A percentile compares a stretch with the other conserved stretches of the same genome.
phyloP scores from a whole-genome alignment of 2,797 vertebrate genomes.

The Sebastes vulpes region DNA sequence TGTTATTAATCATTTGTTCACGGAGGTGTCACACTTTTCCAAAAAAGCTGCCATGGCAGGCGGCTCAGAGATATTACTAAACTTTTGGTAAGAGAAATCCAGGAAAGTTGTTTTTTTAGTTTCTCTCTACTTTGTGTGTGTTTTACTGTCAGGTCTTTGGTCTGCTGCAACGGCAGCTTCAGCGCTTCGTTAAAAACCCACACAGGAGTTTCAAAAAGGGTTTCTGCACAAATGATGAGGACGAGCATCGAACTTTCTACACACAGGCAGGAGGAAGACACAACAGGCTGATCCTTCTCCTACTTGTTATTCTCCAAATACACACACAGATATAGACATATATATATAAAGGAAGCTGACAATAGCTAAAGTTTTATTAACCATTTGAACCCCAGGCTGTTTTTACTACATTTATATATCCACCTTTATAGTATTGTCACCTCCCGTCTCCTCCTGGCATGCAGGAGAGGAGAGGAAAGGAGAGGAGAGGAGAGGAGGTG shows the following conservation, averaged over 20 bases:
- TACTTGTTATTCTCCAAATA: background rate
- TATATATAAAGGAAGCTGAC: background rate
- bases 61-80: background rate
- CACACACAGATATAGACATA: background rate
- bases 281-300: too few relatives aligned
- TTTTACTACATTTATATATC: too few relatives aligned
- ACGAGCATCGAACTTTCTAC: too few relatives aligned
- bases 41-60: background rate
- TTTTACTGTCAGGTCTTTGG: background rate
- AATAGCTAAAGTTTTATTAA: too few relatives aligned
- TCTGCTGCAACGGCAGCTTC: background rate
- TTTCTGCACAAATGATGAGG: background rate
- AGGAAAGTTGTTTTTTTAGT: background rate
- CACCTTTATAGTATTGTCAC: too few relatives aligned
- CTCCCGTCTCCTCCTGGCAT: too few relatives aligned
- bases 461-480: too few relatives aligned
- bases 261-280: too few relatives aligned
- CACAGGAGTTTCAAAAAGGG: background rate
- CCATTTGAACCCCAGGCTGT: too few relatives aligned
- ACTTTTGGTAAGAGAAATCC: slow-evolving; percentile 7
- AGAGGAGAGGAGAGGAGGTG: too few relatives aligned
- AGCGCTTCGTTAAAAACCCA: slow-evolving; percentile 5
- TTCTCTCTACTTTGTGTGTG: background rate
- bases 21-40: slow-evolving; percentile 10
- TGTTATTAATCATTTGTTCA: slow-evolving; percentile 53